Base-by-base conservation (phyloP, 35 echinoderm and acorn worm genomes). In the Stichopus chloronotus region DNA sequence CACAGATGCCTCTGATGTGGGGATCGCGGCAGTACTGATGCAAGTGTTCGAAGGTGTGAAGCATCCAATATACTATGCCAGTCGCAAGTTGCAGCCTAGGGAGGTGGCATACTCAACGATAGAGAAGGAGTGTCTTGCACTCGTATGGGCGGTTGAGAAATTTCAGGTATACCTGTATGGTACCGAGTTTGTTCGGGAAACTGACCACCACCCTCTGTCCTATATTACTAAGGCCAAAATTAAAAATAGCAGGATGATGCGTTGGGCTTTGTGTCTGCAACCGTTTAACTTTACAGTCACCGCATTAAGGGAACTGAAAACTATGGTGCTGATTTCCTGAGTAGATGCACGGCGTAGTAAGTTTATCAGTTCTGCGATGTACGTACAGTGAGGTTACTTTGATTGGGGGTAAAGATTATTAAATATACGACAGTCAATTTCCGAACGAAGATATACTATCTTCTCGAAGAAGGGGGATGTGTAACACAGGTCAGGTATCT, bases 231-330 rank as follows among this genome's bases (percentile, higher is more conserved):
- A 59, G 80, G 21, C 90, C 9, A 91, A 91, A 22, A 19, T 76
- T 59, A 76, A 54, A 9, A 92, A 92, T 25, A 77, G 74, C 20
- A 53, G 76, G 56, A 19, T 92, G 16, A 92, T 92, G 90, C 22
- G 94, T 7, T 95, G 90, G 94, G 94, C 94, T 21, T 68, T 92
- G n/a, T 57, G 25, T 76, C 57, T 95, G 11, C 82, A 95, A 91
- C 76, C 63, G 52, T 95, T 19, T 54, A 80, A 78, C 16, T 95
- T 79, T 57, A 24, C 54, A n/a, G 54, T 95, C 9, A 25, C 54
- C 17, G 90, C 82, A 95, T 95, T 8, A 87, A 92, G 65, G 94
- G 94, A 16, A 87, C 12, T 21, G 83, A 92, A n/a, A 95, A 95
- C n/a, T 21, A 88, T 8, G 94, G 90, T 76, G 88, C 88, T 6